These are phyloP conservation scores for Andrena marginata DNA, from an alignment of 2,888 invertebrate genomes.

Conservation along the genomic window DNA sequence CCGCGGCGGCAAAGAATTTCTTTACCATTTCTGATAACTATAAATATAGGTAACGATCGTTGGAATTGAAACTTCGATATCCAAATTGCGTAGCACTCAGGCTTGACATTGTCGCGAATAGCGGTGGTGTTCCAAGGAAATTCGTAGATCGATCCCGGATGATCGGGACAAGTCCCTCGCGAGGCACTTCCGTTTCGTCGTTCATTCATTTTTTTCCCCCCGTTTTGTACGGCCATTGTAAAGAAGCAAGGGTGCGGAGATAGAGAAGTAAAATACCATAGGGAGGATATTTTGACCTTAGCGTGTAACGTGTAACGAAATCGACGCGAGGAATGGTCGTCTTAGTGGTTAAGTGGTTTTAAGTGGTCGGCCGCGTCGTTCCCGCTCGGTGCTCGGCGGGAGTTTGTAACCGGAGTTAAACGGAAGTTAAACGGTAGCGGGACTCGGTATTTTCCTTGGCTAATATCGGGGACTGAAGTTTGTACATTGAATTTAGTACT, in stretches of 20 bases:
- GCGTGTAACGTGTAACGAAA: constrained; percentile 53
- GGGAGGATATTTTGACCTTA: constrained; percentile 61
- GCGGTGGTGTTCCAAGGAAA: background rate
- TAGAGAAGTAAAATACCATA: constrained; percentile 44
- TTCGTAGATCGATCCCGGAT: background rate
- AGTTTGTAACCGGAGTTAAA: constrained; percentile 26
- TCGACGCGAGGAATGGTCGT: constrained; percentile 41
- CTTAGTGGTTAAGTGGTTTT: constrained; percentile 53
- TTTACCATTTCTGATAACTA: too few relatives aligned
- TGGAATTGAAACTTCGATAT: background rate
- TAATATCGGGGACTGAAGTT: constrained; percentile 18
- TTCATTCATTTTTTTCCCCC: constrained; percentile 41
- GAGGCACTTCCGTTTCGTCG: constrained; percentile 18
- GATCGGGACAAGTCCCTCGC: background rate
- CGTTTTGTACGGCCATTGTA: constrained; percentile 45
- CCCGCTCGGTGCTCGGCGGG: constrained; percentile 27
- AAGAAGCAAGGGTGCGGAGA: constrained; percentile 28
- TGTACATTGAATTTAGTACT: constrained; percentile 17
- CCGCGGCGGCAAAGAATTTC: too few relatives aligned
- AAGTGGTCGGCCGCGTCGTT: constrained; percentile 56
- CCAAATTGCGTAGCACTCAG: background rate
- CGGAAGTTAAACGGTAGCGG: constrained; percentile 26
- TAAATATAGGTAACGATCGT: too few relatives aligned
- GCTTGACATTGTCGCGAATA: background rate
- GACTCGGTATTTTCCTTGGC: constrained; percentile 7